Conservation (phyloP, 2,797 vertebrate species). For the Octomys mimax region DNA sequence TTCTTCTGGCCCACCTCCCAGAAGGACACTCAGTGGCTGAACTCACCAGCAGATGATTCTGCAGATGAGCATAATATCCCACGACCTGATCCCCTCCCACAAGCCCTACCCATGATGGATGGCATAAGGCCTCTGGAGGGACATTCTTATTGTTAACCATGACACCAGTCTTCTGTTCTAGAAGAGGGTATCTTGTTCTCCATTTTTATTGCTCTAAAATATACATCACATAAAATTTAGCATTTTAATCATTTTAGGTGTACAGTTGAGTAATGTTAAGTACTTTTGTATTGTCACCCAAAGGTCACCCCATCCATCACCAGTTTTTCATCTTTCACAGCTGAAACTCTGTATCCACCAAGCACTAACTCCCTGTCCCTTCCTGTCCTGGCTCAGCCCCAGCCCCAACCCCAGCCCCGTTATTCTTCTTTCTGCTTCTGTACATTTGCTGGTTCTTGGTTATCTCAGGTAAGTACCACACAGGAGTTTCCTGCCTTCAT, state of each 20-base stretch:
- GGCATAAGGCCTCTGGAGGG: not conserved
- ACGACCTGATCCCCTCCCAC: not conserved
- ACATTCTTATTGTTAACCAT: not conserved
- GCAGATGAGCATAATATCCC: not conserved
- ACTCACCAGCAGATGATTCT: not conserved
- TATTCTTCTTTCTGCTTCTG: not conserved
- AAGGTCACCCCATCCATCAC: no score
- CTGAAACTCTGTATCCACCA: not conserved
- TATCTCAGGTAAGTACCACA: no score
- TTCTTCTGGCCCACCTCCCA: not conserved
- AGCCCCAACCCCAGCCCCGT: no score
- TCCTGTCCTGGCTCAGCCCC: no score
- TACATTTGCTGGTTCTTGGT: not conserved
- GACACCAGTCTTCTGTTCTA: not conserved
- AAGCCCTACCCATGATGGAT: not conserved
- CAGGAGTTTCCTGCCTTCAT: not conserved
- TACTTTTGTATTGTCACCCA: no score
- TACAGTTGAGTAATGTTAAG: not conserved
- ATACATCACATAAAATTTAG: not conserved
- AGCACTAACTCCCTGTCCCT: not conserved
- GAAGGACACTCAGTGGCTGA: not conserved
- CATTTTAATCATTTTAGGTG: not conserved
- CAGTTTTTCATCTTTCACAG: not conserved
- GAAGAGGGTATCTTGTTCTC: not conserved
- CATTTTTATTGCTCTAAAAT: not conserved